Conservation (phyloP, 2,113 vertebrate species). For the Notarius quadriscutis region DNA sequence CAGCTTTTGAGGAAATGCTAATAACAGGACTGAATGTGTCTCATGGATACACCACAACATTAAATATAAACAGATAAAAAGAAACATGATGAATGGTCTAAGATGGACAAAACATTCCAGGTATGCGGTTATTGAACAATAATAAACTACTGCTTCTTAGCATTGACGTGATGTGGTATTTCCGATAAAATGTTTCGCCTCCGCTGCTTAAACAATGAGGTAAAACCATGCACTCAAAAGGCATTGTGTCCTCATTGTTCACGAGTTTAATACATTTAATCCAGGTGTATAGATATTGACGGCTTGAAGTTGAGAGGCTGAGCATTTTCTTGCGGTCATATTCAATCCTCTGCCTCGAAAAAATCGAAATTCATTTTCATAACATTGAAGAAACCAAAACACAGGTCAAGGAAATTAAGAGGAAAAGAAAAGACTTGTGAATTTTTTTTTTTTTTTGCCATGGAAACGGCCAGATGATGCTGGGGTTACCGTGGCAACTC, state of each 20-base stretch:
- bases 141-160: background rate
- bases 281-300: background rate
- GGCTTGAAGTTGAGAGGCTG: background rate
- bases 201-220: background rate
- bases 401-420: background rate
- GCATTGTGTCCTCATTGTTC: background rate
- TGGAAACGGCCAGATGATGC: slow-evolving; percentile 50
- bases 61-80: background rate
- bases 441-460: background rate
- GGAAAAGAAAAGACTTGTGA: background rate
- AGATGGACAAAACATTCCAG: background rate
- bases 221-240: background rate
- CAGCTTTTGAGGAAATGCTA: no score
- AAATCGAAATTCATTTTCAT: background rate
- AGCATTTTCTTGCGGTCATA: background rate
- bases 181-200: background rate
- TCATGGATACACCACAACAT: background rate
- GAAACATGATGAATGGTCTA: background rate
- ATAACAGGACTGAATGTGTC: background rate
- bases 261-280: background rate
- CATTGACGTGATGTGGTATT: background rate
- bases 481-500: slow-evolving; percentile 54
- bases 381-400: no score
- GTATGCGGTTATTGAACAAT: background rate
- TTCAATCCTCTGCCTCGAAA: background rate